Base-by-base conservation (phyloP, 2,888 invertebrate species). In the Zootermopsis nevadensis region DNA sequence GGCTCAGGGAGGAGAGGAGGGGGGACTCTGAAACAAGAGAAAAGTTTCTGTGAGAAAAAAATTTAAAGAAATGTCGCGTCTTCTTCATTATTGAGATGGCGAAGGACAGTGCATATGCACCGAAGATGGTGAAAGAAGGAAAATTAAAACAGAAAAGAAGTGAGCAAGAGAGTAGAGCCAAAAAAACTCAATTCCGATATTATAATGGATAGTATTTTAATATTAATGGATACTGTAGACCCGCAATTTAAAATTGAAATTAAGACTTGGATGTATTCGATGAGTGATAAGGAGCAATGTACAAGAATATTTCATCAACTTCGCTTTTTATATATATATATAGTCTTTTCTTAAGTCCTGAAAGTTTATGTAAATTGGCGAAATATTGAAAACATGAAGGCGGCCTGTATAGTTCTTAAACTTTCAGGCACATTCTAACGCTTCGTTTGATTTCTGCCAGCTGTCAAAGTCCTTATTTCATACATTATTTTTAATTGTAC, bases 231-330 rank as follows among this genome's bases (percentile, higher is more conserved):
- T 60, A 77, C 33, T 66, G 74, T n/a, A 74, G 82, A 80, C 48
- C 69, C 48, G 55, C 48, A 82, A 82, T 80, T 82, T 84, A 53
- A 84, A 84, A 82, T 84, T 84, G 33, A 84, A 84, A 84, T 84
- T 77, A 79, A 83, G 77, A 55, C 30, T 8, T 74, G 72, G 67
- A 67, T 66, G 55, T 74, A 72, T 81, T 80, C 67, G 80, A 80
- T 80, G 67, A 67, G 19, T 27, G 77, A 77, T 77, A 77, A 77
- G 42, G 77, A n/a, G 38, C 22, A 77, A 30, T 27, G 38, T 48
- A 77, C 24, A 30, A 33, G 55, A 60, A 33, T 53, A 79, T 38
- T 77, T 77, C 42, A 42, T 79, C 60, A 22, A 33, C 33, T 69
- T 69, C 19, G 12, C 7, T 66, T 66, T 31, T 69, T 69, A 24